Base-by-base conservation (phyloP, 2,797 vertebrate genomes). In the Sebastes melanostomus region DNA sequence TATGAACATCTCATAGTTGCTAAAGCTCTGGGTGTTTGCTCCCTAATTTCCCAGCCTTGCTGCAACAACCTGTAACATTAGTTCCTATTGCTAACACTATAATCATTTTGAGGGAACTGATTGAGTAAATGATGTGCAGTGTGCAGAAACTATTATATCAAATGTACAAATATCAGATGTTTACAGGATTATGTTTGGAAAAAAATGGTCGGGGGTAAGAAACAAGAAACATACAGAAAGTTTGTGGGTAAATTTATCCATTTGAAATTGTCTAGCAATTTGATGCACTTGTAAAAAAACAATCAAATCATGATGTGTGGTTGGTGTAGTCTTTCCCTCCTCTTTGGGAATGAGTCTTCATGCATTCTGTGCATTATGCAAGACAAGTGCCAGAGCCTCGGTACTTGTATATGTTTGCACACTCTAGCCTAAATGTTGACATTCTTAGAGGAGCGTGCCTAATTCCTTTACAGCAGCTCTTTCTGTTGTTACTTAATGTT, bases 341-440 rank as follows among this genome's bases (percentile, higher is more conserved):
- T 72, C 32, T 50, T 75, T 61, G 66, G 34, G 42, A 78, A 65
- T 66, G 18, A 76, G 68, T 83, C 60, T 78, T 66, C 38, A 13
- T 16, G 25, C 20, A 46, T 16, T 46, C 30, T 30, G 42, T 85
- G 27, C 58, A 80, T 82, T 80, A 67, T 87, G 84, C 27, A 85
- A n/a, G 42, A 62, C 13, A 2, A 25, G 29, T 30, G 12, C 25
- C 14, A 42, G 14, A 42, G 38, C 58, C 36, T 29, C 6, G 1
- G 66, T 32, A 24, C 54, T 22, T 59, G 60, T 34, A 25, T 38
- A 54, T 56, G 62, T 67, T 22, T 56, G 4, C 62, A 27, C 25
- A 16, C 34, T 16, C 18, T 46, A 42, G 7, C n/a, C 32, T 4
- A 34, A 66, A 54, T 62, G 22, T 66, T 42, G 24, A 16, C 13